Conservation (phyloP, 1,140 invertebrate species). For the Octopus sinensis region DNA sequence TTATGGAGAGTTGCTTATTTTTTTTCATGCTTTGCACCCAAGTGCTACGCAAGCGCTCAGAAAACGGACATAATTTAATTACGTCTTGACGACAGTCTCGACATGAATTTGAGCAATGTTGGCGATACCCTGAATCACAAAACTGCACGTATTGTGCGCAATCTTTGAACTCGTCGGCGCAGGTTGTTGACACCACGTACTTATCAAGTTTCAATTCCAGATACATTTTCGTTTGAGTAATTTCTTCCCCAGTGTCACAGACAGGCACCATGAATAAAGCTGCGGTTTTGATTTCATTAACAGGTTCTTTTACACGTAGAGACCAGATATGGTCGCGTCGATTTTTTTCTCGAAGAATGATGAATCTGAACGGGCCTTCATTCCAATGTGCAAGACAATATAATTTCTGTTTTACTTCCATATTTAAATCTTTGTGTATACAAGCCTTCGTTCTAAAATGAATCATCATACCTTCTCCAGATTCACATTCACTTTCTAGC, state of each 20-base stretch:
- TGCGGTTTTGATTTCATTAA: conserved; percentile 31
- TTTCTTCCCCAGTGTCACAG: conserved; percentile 33
- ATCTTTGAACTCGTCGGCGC: conserved; percentile 34
- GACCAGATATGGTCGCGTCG: conserved; percentile 6
- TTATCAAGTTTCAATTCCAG: conserved; percentile 25
- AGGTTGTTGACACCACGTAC: conserved; percentile 34
- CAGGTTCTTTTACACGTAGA: conserved; percentile 29
- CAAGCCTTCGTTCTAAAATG: conserved; percentile 36
- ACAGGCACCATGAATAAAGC: conserved; percentile 36
- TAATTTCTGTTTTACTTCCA: conserved; percentile 24
- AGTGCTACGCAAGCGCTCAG: conserved; percentile 31
- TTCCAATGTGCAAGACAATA: conserved; percentile 41
- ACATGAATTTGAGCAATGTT: conserved; percentile 36
- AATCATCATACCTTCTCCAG: conserved; percentile 37
- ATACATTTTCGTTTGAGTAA: conserved; percentile 29
- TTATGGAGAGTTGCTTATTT: conserved; percentile 2
- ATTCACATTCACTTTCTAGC: conserved; percentile 44
- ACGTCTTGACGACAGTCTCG: conserved; percentile 28
- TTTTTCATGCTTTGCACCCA: conserved; percentile 26
- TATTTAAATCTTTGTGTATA: conserved; percentile 30
- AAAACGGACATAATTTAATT: conserved; percentile 31
- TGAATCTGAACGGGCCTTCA: conserved; percentile 31
- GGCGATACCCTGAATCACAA: conserved; percentile 17
- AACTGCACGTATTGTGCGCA: conserved; percentile 15
- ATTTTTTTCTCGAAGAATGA: conserved; percentile 21